phyloP scores from a whole-genome alignment of 2,113 vertebrate species.

The Aramus guarauna region DNA sequence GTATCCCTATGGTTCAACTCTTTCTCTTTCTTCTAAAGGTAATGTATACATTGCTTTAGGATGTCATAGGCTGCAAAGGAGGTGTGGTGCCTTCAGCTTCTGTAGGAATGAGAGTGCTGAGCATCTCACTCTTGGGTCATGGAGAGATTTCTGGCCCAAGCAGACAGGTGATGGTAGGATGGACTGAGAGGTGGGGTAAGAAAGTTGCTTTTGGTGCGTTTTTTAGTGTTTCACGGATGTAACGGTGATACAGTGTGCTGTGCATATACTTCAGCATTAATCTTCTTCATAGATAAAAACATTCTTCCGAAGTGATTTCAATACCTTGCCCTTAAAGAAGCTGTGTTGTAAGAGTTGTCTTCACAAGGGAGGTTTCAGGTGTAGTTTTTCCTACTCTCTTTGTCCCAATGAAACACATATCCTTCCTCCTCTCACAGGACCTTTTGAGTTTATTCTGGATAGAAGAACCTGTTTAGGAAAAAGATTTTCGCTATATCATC shows the following conservation, averaged over 20 bases:
- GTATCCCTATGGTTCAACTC: not conserved
- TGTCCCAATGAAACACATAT: not conserved
- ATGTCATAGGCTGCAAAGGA: not conserved
- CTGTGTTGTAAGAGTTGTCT: not conserved
- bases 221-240: not conserved
- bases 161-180: not conserved
- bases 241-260: not conserved
- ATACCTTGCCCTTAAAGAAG: not conserved
- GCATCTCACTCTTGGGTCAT: not conserved
- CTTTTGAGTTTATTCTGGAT: constrained; percentile 37
- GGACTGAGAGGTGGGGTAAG: not conserved
- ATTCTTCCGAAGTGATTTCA: not conserved
- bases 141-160: not conserved
- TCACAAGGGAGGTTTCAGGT: not conserved
- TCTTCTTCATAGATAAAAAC: not conserved
- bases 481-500: not conserved
- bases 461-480: constrained; percentile 1
- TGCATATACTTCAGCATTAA: not conserved
- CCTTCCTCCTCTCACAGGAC: not conserved
- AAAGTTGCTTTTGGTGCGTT: not conserved
- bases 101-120: not conserved
- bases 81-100: not conserved
- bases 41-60: not conserved
- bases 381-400: not conserved
- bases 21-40: not conserved